phyloP scores from a whole-genome alignment of 2,797 vertebrate genomes.

The Schizopygopsis malacanthus region DNA sequence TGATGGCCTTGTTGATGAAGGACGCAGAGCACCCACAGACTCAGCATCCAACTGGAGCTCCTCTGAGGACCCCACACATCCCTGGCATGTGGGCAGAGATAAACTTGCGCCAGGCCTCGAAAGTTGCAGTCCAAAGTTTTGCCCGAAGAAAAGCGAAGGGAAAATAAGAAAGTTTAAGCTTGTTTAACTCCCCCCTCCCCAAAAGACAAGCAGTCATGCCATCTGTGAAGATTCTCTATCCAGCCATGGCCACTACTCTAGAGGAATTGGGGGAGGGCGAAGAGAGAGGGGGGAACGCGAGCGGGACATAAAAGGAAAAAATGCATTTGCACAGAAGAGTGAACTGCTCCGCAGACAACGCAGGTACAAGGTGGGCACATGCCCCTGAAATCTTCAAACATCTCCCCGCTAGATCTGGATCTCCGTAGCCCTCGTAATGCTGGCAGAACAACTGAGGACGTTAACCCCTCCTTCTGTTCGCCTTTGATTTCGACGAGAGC shows the following conservation, averaged over 20 bases:
- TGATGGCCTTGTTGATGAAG: constrained; percentile 75
- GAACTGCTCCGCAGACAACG: constrained; percentile 49
- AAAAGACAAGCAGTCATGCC: constrained; percentile 84
- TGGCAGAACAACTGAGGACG: constrained; percentile 57
- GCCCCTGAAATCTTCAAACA: constrained; percentile 54
- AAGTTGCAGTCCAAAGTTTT: constrained; percentile 82
- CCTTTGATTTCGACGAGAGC: constrained; percentile 55
- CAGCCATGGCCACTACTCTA: constrained; percentile 80
- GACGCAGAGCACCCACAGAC: constrained; percentile 64
- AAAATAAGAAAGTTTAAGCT: constrained; percentile 81
- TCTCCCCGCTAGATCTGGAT: constrained; percentile 49
- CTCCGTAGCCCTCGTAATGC: constrained; percentile 50
- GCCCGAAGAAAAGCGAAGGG: constrained; percentile 72
- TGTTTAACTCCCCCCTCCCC: constrained; percentile 77
- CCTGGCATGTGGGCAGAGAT: constrained; percentile 75
- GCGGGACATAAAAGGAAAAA: constrained; percentile 64
- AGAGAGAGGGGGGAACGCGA: constrained; percentile 46
- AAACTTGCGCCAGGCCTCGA: constrained; percentile 78
- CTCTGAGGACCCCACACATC: constrained; percentile 64
- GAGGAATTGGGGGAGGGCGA: constrained; percentile 65
- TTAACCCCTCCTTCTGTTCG: constrained; percentile 62
- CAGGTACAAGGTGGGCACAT: constrained; percentile 65
- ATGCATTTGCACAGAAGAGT: constrained; percentile 45
- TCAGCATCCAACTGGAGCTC: constrained; percentile 59
- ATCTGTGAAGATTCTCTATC: constrained; percentile 80